A percentile compares a stretch with the other conserved stretches of the same genome.
phyloP scores from a whole-genome alignment of 2,888 invertebrate species.

The Folsomia candida region DNA sequence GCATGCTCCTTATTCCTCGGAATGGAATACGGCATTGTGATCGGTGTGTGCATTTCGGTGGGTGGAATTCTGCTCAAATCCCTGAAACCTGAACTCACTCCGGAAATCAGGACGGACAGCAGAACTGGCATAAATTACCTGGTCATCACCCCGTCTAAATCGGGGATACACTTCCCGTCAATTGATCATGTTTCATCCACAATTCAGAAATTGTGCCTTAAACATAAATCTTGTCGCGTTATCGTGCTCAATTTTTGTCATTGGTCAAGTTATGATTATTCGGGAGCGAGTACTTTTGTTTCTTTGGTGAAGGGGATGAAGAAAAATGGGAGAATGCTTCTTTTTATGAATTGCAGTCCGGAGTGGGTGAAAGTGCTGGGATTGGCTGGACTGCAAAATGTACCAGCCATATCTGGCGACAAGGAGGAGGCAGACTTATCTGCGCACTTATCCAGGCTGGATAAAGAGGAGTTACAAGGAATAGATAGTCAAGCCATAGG shows the following conservation, averaged over 20 bases:
- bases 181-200: conserved; percentile 43
- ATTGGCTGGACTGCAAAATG: conserved; percentile 39
- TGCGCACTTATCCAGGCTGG: too few species aligned
- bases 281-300: conserved; percentile 43
- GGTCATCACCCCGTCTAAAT: conserved; percentile 30
- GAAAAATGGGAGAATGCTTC: conserved; percentile 35
- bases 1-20: conserved; percentile 66
- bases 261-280: conserved; percentile 45
- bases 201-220: conserved; percentile 40
- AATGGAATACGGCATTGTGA: conserved; percentile 67
- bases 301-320: conserved; percentile 43
- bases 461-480: too few species aligned
- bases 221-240: conserved; percentile 27
- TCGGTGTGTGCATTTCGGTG: conserved; percentile 65
- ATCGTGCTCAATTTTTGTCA: conserved; percentile 41
- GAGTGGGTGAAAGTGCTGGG: conserved; percentile 36
- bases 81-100: conserved; percentile 64
- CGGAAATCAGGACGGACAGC: conserved; percentile 53
- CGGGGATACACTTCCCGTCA: conserved; percentile 42
- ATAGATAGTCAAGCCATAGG: too few species aligned
- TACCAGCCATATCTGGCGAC: conserved; percentile 22
- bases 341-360: conserved; percentile 33
- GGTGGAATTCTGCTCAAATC: conserved; percentile 65
- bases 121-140: conserved; percentile 32
- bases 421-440: too few species aligned